Base-by-base conservation (phyloP, 2,888 invertebrate genomes). In the Dioctria rufipes region DNA sequence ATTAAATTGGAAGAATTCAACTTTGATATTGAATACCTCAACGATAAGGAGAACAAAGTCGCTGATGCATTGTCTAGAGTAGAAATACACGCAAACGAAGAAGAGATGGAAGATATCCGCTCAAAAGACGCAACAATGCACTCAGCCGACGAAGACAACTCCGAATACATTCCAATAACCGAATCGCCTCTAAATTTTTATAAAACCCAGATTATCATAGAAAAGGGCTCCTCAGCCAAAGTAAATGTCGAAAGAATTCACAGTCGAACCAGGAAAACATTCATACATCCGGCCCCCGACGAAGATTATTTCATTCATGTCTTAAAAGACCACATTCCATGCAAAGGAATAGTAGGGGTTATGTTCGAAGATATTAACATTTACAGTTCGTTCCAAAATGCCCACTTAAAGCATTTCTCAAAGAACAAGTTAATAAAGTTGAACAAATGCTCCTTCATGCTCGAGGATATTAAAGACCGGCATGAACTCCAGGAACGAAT, bases 1-100 rank as follows among this genome's bases (percentile, higher is more conserved):
- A 54, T 66, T 4, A 78, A 58, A 13, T 42, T 83, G 49, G 83
- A 83, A 54, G 81, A 78, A 42, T 78, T 66, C 42, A 54, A 66
- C 9, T 78, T 66, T 11, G 58, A 78, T 5, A 82, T 83, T 6
- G 69, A 5, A 81, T 25, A 25, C 25, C 25, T 25, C 2, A 25
- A 25, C 25, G 25, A 2, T 25, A 25, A 25, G 25, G 25, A 25
- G 25, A 25, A 25, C 25, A 25, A 25, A 25, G 25, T 25, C 25
- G 0, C 25, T 25, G 25, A 25, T 25, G 25, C 25, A 25, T 25
- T 25, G 25, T 25, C 1, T 25, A 25, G 25, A 25, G 25, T 25
- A 25, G 25, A 25, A 25, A 25, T 25, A 25, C 25, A 25, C 25
- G 25, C 25, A 25, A 25, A 25, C 2, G 25, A 25, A 25, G 25